Evolutionary conservation across 2,797 vertebrate genomes (phyloP), one percentile per base, ranked within the genome.

Genomic region (Myioborus melanocephalus): DNA sequence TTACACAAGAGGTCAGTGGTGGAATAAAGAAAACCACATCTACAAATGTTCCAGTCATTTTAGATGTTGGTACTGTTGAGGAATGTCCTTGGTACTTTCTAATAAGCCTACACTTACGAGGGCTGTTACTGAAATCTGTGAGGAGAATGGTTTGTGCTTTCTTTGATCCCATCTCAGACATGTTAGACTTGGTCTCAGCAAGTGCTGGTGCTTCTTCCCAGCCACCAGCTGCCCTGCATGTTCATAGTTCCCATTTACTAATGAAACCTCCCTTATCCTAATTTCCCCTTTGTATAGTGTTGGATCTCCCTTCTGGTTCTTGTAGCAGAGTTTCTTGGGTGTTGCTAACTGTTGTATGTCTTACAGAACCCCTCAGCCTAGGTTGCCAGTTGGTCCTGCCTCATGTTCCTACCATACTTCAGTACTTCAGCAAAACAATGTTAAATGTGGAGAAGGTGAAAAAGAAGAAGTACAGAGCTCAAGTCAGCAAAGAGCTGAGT

Each of bases 401-500:
- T 79, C 99, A 99, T 73, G 97, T 99, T 89, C 97, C 98, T 96
- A 97, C 98, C n/a, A 93, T 99, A 95, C 98, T 99, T 76, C 97
- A 97, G 66, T 99, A 99, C 97, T 98, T 99, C 95, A 99, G 98
- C 86, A 97, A 97, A 65, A 97, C 98, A 5, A 98, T 99, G 50
- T 95, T 98, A 83, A 99, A 98, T 95, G 88, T 97, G 2, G 99
- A 99, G 65, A 98, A 99, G 87, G 97, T 99, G 64, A 99, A 98
- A 93, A 99, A 98, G 98, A 99, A 99, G 95, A 99, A 98, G 90
- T 99, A 98, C 68, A 98, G 98, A 78, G 95, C 87, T 8, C 99
- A 99, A 97, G 98, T 99, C 94, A 98, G 98, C 96, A 99, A 98
- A 95, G 99, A 99, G 92, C 99, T 99, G 89, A 99, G 98, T 97